Percentiles rank a stretch among this genome's conserved stretches.
Conservation (phyloP, 2,113 vertebrate genomes). For the Hippocampus barbouri region DNA sequence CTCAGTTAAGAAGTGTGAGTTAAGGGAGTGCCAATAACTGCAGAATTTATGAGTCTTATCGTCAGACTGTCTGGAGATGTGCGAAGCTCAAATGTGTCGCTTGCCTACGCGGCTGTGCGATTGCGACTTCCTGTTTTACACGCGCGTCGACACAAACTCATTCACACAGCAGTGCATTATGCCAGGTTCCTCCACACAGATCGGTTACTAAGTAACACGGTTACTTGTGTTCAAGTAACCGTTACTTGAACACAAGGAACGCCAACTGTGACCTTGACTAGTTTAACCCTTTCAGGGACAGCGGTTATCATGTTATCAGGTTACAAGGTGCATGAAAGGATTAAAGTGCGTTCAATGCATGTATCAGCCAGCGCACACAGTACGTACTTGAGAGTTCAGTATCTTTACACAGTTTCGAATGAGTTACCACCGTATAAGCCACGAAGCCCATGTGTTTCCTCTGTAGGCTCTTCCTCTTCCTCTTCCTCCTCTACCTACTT, state of each 20-base stretch:
- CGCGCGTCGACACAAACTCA: not conserved
- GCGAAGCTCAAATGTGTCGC: constrained; percentile 8
- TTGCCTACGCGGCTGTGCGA: not conserved
- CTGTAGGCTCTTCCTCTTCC: constrained; percentile 8
- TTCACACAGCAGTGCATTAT: not conserved
- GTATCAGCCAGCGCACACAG: not conserved
- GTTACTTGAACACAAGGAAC: constrained; percentile 12
- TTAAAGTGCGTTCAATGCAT: not conserved
- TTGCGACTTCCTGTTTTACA: constrained; percentile 29
- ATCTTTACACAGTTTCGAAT: not conserved
- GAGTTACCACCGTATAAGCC: constrained; percentile 16
- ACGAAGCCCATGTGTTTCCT: constrained; percentile 8
- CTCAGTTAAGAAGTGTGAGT: not conserved
- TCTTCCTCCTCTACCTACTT: constrained; percentile 17
- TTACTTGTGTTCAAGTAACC: too few relatives aligned
- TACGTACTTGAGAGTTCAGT: not conserved
- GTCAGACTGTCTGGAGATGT: not conserved
- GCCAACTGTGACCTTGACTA: not conserved
- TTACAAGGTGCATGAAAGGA: too few relatives aligned
- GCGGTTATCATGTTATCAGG: too few relatives aligned
- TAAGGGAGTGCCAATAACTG: constrained; percentile 7
- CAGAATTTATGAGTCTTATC: constrained; percentile 5
- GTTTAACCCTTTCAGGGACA: not conserved
- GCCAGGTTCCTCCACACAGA: constrained; percentile 25
- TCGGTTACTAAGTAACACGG: not conserved